Percentiles rank a stretch among this genome's conserved stretches.
Conservation (phyloP, 2,113 vertebrate genomes). For the Elanus axillaris region DNA sequence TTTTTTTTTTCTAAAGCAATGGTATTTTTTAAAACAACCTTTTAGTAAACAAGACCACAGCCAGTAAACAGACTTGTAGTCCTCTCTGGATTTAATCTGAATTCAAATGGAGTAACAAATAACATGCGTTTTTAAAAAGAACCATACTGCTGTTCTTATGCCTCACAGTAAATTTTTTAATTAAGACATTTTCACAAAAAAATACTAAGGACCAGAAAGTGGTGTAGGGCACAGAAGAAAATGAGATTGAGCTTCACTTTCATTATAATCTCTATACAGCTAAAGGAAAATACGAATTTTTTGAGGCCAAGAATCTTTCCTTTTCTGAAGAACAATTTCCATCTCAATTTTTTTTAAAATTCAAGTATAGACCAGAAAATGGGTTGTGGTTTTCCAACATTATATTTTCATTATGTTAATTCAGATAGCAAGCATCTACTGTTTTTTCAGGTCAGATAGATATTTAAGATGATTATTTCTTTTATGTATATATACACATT, state of each 20-base stretch:
- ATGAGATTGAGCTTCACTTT: not conserved
- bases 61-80: not conserved
- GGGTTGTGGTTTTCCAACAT: not conserved
- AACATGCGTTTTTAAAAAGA: not conserved
- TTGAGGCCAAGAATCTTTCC: not conserved
- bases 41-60: not conserved
- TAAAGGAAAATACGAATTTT: not conserved
- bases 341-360: not conserved
- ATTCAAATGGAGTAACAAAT: not conserved
- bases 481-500: not conserved
- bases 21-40: not conserved
- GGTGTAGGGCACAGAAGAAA: not conserved
- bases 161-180: not conserved
- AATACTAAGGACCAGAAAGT: not conserved
- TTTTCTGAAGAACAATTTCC: not conserved
- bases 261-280: not conserved
- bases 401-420: not conserved
- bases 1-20: not conserved
- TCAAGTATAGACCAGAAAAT: not conserved
- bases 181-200: constrained; percentile 4
- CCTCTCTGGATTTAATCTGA: not conserved
- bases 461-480: not conserved
- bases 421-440: not conserved
- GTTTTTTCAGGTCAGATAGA: not conserved
- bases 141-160: not conserved